Percentiles rank a stretch among this genome's conserved stretches.
Conservation (phyloP, 2,888 invertebrate genomes). For the Drosophila meridionalis region DNA sequence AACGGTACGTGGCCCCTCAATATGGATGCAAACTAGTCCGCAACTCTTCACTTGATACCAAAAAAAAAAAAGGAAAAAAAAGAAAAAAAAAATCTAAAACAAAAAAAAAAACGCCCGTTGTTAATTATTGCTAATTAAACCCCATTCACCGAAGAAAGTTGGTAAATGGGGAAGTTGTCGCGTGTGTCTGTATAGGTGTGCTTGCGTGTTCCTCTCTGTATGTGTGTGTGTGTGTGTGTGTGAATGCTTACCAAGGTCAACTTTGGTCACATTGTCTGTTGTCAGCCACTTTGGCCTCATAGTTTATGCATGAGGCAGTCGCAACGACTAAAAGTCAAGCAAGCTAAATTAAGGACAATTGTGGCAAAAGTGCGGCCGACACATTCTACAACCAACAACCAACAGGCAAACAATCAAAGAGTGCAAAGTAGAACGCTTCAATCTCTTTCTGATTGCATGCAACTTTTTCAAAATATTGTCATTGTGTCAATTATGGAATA, state of each 20-base stretch:
- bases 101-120: slow-evolving; percentile 16
- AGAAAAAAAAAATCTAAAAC: slow-evolving; percentile 1
- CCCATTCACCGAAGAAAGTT: slow-evolving; percentile 33
- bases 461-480: background rate
- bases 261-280: slow-evolving; percentile 38
- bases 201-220: background rate
- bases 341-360: slow-evolving; percentile 14
- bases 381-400: background rate
- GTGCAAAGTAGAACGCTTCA: background rate
- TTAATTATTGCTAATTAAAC: slow-evolving; percentile 41
- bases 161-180: slow-evolving; percentile 9
- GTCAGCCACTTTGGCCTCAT: slow-evolving; percentile 35
- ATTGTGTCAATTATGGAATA: background rate
- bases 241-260: slow-evolving; percentile 32
- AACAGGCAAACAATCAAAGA: background rate
- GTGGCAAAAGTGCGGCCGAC: background rate
- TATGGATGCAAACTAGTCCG: slow-evolving; percentile 41
- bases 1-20: slow-evolving; percentile 30
- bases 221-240: background rate
- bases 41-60: slow-evolving; percentile 9
- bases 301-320: slow-evolving; percentile 28
- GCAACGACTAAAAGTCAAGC: slow-evolving; percentile 15
- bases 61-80: slow-evolving; percentile 3
- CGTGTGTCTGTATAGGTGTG: background rate
- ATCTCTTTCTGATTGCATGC: background rate